A percentile compares a stretch with the other conserved stretches of the same genome.
phyloP scores from a whole-genome alignment of 64 coral and sea anemone genomes.

The Orbicella faveolata region DNA sequence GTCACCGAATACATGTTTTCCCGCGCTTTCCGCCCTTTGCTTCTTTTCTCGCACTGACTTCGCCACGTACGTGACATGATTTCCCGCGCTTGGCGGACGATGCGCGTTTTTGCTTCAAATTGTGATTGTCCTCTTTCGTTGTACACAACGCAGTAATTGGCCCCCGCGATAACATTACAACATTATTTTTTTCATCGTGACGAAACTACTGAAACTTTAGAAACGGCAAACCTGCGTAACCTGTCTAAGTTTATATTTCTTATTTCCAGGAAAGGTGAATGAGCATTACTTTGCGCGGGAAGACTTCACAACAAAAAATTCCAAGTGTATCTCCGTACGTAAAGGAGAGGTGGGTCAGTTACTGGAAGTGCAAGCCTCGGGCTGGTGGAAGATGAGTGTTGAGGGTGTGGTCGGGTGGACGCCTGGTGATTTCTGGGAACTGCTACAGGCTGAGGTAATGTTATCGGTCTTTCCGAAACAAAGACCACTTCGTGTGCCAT shows the following conservation, averaged over 20 bases:
- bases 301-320: slow-evolving; percentile 40
- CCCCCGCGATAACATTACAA: no score
- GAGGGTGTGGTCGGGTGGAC: slow-evolving; percentile 49
- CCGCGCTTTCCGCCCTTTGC: no score
- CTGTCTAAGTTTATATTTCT: background rate
- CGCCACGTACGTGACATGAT: no score
- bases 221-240: background rate
- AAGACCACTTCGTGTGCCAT: background rate
- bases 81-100: no score
- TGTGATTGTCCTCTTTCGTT: no score
- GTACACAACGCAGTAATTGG: no score
- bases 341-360: slow-evolving; percentile 55
- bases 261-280: slow-evolving; percentile 21
- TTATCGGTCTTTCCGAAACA: background rate
- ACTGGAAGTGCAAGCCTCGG: slow-evolving; percentile 14
- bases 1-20: no score
- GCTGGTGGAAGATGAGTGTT: slow-evolving; percentile 42
- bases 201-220: background rate
- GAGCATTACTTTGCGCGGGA: slow-evolving; percentile 35
- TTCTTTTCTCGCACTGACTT: no score
- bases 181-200: no score
- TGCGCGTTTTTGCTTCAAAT: no score
- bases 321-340: slow-evolving; percentile 31
- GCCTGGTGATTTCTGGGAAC: slow-evolving; percentile 35
- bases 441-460: slow-evolving; percentile 23